Evolutionary conservation across 1,140 invertebrate genomes (phyloP), one percentile per base, ranked within the genome.

Genomic region (Dufourea novaeangliae): DNA sequence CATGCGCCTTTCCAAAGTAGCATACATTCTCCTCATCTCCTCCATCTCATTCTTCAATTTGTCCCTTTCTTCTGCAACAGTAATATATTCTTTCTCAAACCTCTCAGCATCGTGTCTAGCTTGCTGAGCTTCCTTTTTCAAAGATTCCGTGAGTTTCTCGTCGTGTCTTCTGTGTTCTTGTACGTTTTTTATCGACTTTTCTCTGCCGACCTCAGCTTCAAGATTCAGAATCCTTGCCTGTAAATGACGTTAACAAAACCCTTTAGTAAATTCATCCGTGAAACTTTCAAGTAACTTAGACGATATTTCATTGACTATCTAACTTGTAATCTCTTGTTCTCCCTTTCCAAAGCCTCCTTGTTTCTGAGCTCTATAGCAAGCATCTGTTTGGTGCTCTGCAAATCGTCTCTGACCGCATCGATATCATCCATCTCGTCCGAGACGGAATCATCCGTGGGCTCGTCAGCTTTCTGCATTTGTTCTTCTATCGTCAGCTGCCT

Each of bases 321-420:
- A 85, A 93, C 93, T 91, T 94, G 93, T 39, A 98, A 93, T 82
- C 96, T 94, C 88, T 97, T 97, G 87, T 97, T 98, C 89, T 97
- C 97, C 83, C 97, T 95, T 78, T 97, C 96, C 80, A 97, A 94
- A 0, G 96, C 96, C 89, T 97, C 96, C 88, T 97, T 97, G 86
- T 97, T 97, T 88, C 96, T 94, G 78, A 98, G 91, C 92, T 98
- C 97, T 56, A 97, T 92, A 2, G 97, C 97, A 76, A 98, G 92
- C 93, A 98, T 95, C 92, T 98, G 97, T 92, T 98, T 98, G 2
- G 97, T 97, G 71, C 96, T 97, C 89, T 98, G 97, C 46, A 98
- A 93, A 90, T 98, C 97, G 85, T 98, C 97, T 75, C 97, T 94
- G n/a, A 97, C 95, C 88, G 96, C 97, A 86, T 98, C 97, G 83